Evolutionary conservation across 2,797 vertebrate species (phyloP).

Genomic region (Artibeus jamaicensis): DNA sequence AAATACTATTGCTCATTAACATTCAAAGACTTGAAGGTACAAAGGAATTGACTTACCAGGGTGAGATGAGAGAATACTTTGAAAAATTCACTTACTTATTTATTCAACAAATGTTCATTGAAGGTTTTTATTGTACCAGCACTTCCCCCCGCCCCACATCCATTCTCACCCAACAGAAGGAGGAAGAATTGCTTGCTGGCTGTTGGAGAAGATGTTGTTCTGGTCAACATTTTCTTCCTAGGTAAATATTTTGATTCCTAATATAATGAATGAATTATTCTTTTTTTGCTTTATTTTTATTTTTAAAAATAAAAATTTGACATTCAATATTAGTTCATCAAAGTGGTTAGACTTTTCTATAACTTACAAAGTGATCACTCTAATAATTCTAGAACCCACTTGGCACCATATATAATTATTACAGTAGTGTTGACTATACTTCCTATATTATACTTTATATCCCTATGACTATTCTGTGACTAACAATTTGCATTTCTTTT

Average conservation of each 20-base stretch:
- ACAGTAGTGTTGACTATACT: neutral
- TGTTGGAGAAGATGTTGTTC: neutral
- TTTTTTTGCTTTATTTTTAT: neutral
- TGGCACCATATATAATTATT: neutral
- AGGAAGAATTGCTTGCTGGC: neutral
- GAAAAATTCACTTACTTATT: neutral
- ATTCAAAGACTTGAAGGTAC: neutral
- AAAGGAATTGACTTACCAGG: neutral
- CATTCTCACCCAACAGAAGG: neutral
- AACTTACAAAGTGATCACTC: neutral
- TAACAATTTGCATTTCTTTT: neutral
- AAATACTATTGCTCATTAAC: neutral
- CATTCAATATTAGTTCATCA: neutral
- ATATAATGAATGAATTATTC: neutral
- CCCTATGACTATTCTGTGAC: neutral
- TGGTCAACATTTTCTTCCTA: neutral
- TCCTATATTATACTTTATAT: neutral
- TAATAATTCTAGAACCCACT: neutral
- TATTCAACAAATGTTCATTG: neutral
- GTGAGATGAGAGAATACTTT: neutral
- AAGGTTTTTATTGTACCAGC: neutral
- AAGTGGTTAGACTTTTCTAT: neutral
- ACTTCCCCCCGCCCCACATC: neutral
- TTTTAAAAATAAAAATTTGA: neutral
- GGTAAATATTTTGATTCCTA: neutral